Evolutionary conservation across 2,797 vertebrate genomes (phyloP).

Genomic region (Sphenodon punctatus): DNA sequence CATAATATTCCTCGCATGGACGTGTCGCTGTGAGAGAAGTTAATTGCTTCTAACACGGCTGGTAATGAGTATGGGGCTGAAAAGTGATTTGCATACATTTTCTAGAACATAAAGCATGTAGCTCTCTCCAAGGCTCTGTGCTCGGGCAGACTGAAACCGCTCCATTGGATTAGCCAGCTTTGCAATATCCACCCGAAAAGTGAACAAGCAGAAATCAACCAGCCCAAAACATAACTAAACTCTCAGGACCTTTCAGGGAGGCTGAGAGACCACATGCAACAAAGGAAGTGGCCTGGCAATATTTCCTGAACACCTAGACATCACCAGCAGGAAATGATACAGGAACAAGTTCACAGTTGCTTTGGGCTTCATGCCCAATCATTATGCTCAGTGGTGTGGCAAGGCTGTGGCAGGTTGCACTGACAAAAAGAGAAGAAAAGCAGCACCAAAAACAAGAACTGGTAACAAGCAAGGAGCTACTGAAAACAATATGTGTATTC

Average conservation of each 20-base stretch:
- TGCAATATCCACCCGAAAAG: constrained; percentile 10
- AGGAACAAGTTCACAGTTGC: neutral
- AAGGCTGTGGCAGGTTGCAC: too few relatives aligned
- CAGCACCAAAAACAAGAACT: too few relatives aligned
- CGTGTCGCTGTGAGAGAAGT: constrained; percentile 48
- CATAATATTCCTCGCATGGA: constrained; percentile 47
- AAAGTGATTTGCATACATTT: constrained; percentile 63
- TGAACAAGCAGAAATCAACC: constrained; percentile 23
- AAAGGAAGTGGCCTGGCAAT: neutral
- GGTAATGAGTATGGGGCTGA: constrained; percentile 33
- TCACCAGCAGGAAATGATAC: neutral
- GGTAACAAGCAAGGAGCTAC: too few relatives aligned
- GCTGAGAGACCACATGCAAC: neutral
- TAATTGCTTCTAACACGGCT: constrained; percentile 62
- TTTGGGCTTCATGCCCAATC: accelerated
- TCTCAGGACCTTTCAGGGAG: neutral
- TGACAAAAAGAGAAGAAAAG: too few relatives aligned
- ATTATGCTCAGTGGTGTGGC: neutral
- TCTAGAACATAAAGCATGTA: constrained; percentile 35
- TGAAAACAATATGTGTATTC: too few relatives aligned
- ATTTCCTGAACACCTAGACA: too few relatives aligned
- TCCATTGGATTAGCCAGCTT: constrained; percentile 14
- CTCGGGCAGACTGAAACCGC: constrained; percentile 14
- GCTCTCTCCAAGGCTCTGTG: neutral
- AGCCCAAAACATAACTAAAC: constrained; percentile 3